Percentiles rank a stretch among this genome's conserved stretches.
phyloP scores from a whole-genome alignment of 2,113 vertebrate genomes.

The Forbesichthys agassizii region DNA sequence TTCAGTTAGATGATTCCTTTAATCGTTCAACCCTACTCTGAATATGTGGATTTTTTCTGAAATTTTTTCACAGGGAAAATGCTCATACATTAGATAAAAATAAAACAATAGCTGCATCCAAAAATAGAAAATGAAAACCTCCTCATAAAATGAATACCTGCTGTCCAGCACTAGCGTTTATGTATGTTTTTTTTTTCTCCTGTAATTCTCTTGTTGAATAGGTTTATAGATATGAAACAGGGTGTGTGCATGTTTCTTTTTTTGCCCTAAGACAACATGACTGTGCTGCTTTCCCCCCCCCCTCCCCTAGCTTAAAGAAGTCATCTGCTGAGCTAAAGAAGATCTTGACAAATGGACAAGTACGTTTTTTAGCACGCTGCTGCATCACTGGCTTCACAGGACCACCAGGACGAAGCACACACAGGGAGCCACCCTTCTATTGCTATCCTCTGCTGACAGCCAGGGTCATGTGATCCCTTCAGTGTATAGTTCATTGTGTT shows the following conservation, averaged over 20 bases:
- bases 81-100: too few species aligned
- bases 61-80: too few species aligned
- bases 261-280: neutral
- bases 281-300: conserved; percentile 15
- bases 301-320: conserved; percentile 86
- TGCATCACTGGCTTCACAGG: neutral
- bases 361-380: conserved; percentile 51
- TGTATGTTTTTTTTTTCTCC: too few species aligned
- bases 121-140: too few species aligned
- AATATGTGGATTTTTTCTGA: too few species aligned
- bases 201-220: too few species aligned
- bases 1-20: too few species aligned
- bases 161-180: too few species aligned
- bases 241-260: neutral
- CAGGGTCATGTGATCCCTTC: conserved; percentile 31
- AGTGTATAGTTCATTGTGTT: conserved; percentile 74
- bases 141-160: too few species aligned
- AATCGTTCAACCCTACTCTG: too few species aligned
- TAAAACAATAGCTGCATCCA: too few species aligned
- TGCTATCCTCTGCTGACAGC: conserved; percentile 81
- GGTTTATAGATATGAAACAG: conserved; percentile 10
- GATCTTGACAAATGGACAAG: conserved; percentile 95
- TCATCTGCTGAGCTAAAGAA: conserved; percentile 97
- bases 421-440: conserved; percentile 82
- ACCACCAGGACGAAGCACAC: conserved; percentile 82